phyloP scores from a whole-genome alignment of 2,113 vertebrate species.

The Plotosus lineatus region DNA sequence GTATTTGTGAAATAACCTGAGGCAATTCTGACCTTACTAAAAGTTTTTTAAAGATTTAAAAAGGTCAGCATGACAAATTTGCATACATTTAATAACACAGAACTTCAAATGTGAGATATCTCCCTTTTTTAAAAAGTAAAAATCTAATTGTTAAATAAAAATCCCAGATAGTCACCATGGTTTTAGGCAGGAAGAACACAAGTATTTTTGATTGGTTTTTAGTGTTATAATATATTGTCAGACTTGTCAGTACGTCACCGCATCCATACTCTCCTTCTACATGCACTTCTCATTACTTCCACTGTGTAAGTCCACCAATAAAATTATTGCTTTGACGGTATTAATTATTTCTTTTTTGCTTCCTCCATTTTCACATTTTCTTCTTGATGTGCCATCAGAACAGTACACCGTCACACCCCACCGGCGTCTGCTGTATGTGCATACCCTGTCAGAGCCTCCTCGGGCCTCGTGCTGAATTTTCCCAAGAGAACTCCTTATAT shows the following conservation, averaged over 20 bases:
- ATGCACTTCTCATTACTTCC: not conserved
- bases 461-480: constrained; percentile 6
- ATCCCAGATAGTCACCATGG: not conserved
- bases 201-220: not conserved
- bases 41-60: not conserved
- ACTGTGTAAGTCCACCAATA: not conserved
- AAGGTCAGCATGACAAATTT: not conserved
- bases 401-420: constrained; percentile 8
- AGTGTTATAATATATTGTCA: not conserved
- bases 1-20: not conserved
- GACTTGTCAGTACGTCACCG: not conserved
- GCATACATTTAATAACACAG: not conserved
- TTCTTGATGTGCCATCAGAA: not conserved
- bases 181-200: not conserved
- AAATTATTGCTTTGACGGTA: not conserved
- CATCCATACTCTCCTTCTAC: not conserved
- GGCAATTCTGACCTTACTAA: not conserved
- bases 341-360: not conserved
- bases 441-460: constrained; percentile 19
- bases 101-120: not conserved
- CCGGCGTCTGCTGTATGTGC: constrained; percentile 2
- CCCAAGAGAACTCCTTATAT: constrained; percentile 43
- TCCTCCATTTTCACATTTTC: not conserved
- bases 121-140: not conserved
- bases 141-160: not conserved